phyloP scores from a whole-genome alignment of 2,888 invertebrate species.

The Perizoma affinitatum region DNA sequence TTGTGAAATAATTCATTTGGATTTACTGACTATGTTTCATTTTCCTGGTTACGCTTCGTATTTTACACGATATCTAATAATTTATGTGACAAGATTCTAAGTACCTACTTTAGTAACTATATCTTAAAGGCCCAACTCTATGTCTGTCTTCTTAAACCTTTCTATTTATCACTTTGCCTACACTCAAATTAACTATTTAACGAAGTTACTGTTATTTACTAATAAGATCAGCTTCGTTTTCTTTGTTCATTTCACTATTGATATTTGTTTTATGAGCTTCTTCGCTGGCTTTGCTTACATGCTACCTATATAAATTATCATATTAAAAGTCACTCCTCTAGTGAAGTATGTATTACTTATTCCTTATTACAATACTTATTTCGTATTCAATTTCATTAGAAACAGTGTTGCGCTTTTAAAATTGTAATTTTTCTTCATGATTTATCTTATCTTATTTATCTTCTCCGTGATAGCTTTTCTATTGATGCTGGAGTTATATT shows the following conservation, averaged over 20 bases:
- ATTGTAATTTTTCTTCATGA: too few relatives aligned
- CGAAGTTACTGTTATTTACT: conserved; percentile 4
- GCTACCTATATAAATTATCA: too few relatives aligned
- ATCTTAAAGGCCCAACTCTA: not conserved
- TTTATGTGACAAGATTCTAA: conserved; percentile 2
- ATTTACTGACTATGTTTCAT: conserved; percentile 22
- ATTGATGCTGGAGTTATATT: not conserved
- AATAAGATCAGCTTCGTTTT: conserved; percentile 4
- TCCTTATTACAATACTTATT: too few relatives aligned
- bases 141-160: conserved; percentile 5
- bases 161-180: conserved; percentile 3
- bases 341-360: too few relatives aligned
- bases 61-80: conserved; percentile 9
- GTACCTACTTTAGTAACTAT: not conserved
- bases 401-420: too few relatives aligned
- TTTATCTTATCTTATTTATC: not conserved
- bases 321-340: too few relatives aligned
- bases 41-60: conserved; percentile 28
- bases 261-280: too few relatives aligned
- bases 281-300: too few relatives aligned
- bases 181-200: conserved; percentile 5
- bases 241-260: too few relatives aligned
- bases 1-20: conserved; percentile 11
- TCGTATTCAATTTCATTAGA: too few relatives aligned
- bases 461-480: not conserved